phyloP scores from a whole-genome alignment of 2,888 invertebrate species.

The Raillietiella orientalis region DNA sequence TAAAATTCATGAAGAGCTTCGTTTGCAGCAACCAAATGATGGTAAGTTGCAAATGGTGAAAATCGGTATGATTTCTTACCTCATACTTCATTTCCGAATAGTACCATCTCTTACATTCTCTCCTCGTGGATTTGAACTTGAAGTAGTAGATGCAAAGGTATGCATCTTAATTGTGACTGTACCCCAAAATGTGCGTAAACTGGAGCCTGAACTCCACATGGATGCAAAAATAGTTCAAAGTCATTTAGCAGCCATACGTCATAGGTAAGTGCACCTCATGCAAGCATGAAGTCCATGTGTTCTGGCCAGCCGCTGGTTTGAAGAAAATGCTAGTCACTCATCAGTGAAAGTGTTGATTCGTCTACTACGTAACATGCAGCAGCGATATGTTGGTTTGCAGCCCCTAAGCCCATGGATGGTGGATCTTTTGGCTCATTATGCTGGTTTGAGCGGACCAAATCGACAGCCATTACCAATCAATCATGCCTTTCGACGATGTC shows the following conservation, averaged over 20 bases:
- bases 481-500: constrained; percentile 57
- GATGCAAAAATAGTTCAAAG: constrained; percentile 40
- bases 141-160: constrained; percentile 49
- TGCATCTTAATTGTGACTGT: constrained; percentile 72
- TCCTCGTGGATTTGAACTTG: constrained; percentile 61
- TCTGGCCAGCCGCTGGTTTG: constrained; percentile 55
- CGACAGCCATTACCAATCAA: constrained; percentile 71
- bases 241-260: constrained; percentile 72
- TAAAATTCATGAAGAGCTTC: constrained; percentile 57
- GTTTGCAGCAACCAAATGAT: constrained; percentile 15
- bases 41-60: constrained; percentile 7
- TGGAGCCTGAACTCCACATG: constrained; percentile 53
- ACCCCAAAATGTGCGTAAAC: constrained; percentile 64
- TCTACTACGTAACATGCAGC: constrained; percentile 62
- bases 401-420: constrained; percentile 88
- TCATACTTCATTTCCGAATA: constrained; percentile 2
- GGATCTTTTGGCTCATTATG: constrained; percentile 64
- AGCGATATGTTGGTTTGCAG: constrained; percentile 58
- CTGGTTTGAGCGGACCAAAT: constrained; percentile 81
- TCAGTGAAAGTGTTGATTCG: constrained; percentile 82
- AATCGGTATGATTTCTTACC: constrained; percentile 3
- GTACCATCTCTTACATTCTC: constrained; percentile 11
- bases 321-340: constrained; percentile 87
- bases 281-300: no score
- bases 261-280: constrained; percentile 19